A percentile compares a stretch with the other conserved stretches of the same genome.
Evolutionary conservation across 2,888 invertebrate species (phyloP).

Genomic region (Meteorus cinctellus): DNA sequence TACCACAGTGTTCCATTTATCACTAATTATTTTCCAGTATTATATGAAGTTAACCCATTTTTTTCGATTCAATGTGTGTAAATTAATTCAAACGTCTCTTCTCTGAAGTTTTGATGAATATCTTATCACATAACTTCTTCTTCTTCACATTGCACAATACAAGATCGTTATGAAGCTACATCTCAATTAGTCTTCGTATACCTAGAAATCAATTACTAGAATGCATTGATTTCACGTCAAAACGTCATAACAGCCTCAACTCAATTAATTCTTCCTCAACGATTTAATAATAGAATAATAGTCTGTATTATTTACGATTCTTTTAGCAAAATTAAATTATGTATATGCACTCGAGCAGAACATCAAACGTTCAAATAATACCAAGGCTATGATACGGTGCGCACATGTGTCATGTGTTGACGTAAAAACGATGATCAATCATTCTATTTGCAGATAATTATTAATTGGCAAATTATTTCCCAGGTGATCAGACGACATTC

Average conservation of each 20-base stretch:
- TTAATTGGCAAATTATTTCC: not conserved
- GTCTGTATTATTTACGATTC: too few relatives aligned
- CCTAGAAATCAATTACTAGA: too few relatives aligned
- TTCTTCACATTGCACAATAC: not conserved
- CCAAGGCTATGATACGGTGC: not conserved
- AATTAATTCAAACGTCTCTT: too few relatives aligned
- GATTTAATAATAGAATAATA: too few relatives aligned
- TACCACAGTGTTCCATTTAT: conserved; percentile 8
- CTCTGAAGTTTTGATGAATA: too few relatives aligned
- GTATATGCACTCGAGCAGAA: not conserved
- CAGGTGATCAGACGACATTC: too few relatives aligned
- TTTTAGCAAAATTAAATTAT: not conserved
- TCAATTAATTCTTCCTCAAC: too few relatives aligned
- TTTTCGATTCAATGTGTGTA: not conserved
- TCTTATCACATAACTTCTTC: not conserved
- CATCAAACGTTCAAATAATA: not conserved
- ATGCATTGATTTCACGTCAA: too few relatives aligned
- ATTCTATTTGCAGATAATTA: not conserved
- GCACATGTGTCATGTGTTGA: not conserved
- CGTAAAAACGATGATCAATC: not conserved
- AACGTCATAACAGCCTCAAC: too few relatives aligned
- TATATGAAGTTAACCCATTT: not conserved
- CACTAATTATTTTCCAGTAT: not conserved
- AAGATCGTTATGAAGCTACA: not conserved
- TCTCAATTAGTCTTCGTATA: not conserved